Evolutionary conservation across 2,113 vertebrate species (phyloP).

Genomic region (Neogobius melanostomus): DNA sequence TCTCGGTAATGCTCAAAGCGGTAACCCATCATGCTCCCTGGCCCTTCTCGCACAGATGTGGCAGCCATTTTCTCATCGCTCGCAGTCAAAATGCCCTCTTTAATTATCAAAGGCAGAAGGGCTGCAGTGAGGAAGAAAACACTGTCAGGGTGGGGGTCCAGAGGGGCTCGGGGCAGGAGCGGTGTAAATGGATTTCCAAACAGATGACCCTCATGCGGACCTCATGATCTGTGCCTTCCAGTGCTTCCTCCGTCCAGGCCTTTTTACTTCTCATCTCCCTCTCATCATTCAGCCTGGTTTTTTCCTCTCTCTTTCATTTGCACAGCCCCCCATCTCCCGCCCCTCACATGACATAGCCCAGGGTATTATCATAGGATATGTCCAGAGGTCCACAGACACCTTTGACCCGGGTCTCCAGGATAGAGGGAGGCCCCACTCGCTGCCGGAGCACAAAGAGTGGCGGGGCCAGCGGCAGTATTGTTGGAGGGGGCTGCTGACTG

Average conservation of each 20-base stretch:
- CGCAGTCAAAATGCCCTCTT: slow-evolving; percentile 58
- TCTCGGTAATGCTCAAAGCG: slow-evolving; percentile 6
- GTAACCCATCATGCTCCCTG: slow-evolving; percentile 23
- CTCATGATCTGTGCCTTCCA: slow-evolving; percentile 81
- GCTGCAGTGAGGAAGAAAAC: slow-evolving; percentile 46
- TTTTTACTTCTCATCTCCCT: slow-evolving; percentile 48
- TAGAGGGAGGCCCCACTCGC: slow-evolving; percentile 63
- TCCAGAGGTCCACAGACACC: slow-evolving; percentile 88
- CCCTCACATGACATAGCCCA: slow-evolving; percentile 73
- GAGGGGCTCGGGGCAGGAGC: slow-evolving; percentile 19
- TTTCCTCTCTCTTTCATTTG: slow-evolving; percentile 50
- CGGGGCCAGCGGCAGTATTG: slow-evolving; percentile 65
- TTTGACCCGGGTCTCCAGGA: slow-evolving; percentile 75
- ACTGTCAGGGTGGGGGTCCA: slow-evolving; percentile 28
- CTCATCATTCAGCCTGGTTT: slow-evolving; percentile 46
- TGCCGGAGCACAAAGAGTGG: slow-evolving; percentile 62
- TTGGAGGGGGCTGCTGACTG: slow-evolving; percentile 66
- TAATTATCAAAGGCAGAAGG: slow-evolving; percentile 63
- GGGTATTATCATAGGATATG: slow-evolving; percentile 67
- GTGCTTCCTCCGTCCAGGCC: slow-evolving; percentile 60
- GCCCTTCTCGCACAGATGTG: slow-evolving; percentile 38
- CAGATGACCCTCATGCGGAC: slow-evolving; percentile 88
- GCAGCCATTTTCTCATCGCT: slow-evolving; percentile 54
- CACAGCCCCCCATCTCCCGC: slow-evolving; percentile 8
- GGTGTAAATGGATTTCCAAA: slow-evolving; percentile 84